Conservation (phyloP, 2,797 vertebrate species). For the Rhynchonycteris naso region DNA sequence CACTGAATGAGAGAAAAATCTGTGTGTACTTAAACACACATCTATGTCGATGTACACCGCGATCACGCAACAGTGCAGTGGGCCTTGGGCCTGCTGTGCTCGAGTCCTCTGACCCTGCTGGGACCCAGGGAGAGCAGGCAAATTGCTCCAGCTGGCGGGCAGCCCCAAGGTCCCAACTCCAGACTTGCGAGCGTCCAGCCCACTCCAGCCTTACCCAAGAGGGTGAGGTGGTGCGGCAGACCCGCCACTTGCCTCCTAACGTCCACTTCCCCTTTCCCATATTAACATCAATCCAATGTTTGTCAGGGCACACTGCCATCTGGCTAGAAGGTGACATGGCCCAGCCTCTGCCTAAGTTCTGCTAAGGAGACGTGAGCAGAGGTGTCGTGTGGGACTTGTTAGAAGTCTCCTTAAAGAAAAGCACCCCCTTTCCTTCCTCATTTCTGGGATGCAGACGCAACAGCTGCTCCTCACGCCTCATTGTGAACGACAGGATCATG, state of each 20-base stretch:
- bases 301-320: neutral
- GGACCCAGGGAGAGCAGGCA: neutral
- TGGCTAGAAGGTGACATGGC: neutral
- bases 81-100: neutral
- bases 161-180: neutral
- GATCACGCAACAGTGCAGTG: neutral
- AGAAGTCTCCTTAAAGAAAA: neutral
- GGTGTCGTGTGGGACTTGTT: neutral
- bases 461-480: neutral
- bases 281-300: neutral
- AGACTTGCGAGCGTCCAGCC: too few species aligned
- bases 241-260: neutral
- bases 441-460: neutral
- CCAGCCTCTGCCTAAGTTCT: neutral
- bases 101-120: too few species aligned
- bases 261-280: neutral
- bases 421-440: neutral
- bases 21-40: neutral
- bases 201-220: neutral
- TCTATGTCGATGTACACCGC: neutral
- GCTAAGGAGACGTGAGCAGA: neutral
- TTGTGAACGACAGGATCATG: neutral
- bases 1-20: neutral
- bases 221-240: neutral
- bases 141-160: too few species aligned